Evolutionary conservation across 2,113 vertebrate species (phyloP).

Genomic region (Seriola quinqueradiata): DNA sequence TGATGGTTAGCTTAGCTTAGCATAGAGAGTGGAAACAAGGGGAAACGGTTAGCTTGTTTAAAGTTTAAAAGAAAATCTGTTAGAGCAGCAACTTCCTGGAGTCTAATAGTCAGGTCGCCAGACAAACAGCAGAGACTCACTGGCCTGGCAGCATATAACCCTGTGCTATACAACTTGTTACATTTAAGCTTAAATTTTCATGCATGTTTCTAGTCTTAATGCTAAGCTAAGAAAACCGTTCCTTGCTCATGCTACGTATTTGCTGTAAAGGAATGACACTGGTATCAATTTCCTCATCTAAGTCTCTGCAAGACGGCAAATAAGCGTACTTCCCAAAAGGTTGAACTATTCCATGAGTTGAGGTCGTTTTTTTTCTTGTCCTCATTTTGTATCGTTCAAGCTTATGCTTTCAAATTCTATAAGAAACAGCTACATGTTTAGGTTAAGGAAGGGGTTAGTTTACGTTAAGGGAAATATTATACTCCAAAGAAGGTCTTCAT

Average conservation of each 20-base stretch:
- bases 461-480: slow-evolving; percentile 20
- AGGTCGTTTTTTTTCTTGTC: neutral
- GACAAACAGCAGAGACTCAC: neutral
- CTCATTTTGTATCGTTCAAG: neutral
- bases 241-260: neutral
- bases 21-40: too few species aligned
- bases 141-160: too few species aligned
- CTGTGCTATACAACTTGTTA: neutral
- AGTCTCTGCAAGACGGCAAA: neutral
- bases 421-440: slow-evolving; percentile 3
- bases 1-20: too few species aligned
- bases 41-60: too few species aligned
- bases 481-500: slow-evolving; percentile 25
- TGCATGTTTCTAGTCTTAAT: neutral
- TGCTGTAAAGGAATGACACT: neutral
- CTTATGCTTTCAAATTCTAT: neutral
- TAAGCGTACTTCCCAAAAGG: neutral
- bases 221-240: neutral
- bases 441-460: slow-evolving; percentile 15
- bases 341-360: neutral
- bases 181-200: neutral
- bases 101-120: neutral
- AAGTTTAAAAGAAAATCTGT: too few species aligned
- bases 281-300: neutral
- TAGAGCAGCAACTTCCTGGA: neutral